Percentiles rank a stretch among this genome's conserved stretches.
Conservation (phyloP, 1,140 invertebrate species). For the Bombus breviceps region DNA sequence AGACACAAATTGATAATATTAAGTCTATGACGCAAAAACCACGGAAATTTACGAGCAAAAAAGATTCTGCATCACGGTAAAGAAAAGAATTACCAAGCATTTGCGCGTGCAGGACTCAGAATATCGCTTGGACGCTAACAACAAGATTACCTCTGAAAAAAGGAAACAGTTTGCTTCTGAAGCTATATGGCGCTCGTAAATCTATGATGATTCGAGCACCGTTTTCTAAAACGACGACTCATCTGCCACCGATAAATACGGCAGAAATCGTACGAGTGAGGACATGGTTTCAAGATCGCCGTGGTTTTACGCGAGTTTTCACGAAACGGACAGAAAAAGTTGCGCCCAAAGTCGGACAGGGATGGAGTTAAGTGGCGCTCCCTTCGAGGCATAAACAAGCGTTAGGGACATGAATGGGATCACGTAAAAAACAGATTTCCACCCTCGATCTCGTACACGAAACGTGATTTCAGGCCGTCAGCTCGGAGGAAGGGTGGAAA, state of each 20-base stretch:
- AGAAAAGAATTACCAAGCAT: not conserved
- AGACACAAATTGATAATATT: not conserved
- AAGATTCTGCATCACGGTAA: not conserved
- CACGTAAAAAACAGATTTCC: conserved; percentile 80
- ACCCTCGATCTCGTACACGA: conserved; percentile 72
- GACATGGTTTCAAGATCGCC: not conserved
- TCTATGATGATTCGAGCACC: not conserved
- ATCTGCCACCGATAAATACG: conserved; percentile 6
- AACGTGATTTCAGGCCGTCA: conserved; percentile 73
- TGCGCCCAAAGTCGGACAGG: not conserved
- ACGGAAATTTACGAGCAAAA: not conserved
- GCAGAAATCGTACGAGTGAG: not conserved
- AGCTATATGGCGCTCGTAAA: not conserved
- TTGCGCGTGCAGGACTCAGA: not conserved
- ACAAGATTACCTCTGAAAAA: not conserved
- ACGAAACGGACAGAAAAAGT: conserved; percentile 1
- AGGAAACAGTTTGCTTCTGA: not conserved
- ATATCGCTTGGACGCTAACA: not conserved
- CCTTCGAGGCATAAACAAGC: conserved; percentile 70
- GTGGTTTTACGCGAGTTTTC: not conserved
- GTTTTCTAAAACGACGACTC: not conserved
- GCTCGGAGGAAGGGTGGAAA: conserved; percentile 63
- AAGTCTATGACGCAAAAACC: too few species aligned
- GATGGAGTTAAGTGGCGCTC: conserved; percentile 62
- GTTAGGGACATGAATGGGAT: conserved; percentile 74